phyloP scores from a whole-genome alignment of 2,113 vertebrate genomes.

The Ceyx cyanopectus region DNA sequence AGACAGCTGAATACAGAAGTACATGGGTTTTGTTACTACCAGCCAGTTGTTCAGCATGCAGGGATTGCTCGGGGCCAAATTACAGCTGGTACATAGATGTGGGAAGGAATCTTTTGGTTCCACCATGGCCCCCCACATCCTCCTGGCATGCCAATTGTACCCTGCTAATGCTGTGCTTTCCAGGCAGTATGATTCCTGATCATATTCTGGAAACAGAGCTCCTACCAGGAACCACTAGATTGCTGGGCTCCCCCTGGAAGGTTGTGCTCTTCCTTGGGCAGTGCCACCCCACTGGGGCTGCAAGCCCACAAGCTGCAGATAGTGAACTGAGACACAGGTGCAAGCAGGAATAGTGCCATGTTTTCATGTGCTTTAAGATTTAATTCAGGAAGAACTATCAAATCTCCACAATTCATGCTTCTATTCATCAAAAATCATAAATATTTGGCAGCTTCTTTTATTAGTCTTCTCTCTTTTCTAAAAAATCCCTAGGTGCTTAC shows the following conservation, averaged over 20 bases:
- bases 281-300: neutral
- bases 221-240: neutral
- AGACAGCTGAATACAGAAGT: neutral
- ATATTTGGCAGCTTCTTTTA: neutral
- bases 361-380: neutral
- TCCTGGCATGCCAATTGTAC: neutral
- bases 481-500: neutral
- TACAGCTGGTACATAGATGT: neutral
- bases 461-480: neutral
- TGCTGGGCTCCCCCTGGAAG: neutral
- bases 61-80: neutral
- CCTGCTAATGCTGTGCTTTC: neutral
- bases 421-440: neutral
- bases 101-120: neutral
- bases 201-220: neutral
- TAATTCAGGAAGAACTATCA: neutral
- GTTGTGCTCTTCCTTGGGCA: neutral
- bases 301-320: no score
- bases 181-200: neutral
- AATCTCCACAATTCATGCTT: neutral
- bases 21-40: neutral
- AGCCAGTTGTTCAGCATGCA: neutral
- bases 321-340: neutral
- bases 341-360: neutral
- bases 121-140: rapidly evolving